Evolutionary conservation across 2,797 vertebrate genomes (phyloP).

Genomic region (Gouania willdenowi): DNA sequence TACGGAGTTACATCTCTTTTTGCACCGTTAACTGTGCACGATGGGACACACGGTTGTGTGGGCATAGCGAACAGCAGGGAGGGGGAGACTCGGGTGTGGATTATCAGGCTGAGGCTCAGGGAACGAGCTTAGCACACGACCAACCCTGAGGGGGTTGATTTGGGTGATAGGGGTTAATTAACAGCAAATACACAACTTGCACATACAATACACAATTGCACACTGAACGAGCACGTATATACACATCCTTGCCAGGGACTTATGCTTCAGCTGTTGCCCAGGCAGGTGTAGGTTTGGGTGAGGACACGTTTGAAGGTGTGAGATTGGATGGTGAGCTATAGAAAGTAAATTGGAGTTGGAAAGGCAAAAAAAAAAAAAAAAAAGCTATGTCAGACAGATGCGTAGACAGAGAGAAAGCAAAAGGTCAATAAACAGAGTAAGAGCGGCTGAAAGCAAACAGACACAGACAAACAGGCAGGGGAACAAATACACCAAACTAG

Average conservation of each 20-base stretch:
- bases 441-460: conserved; percentile 55
- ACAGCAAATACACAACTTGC: conserved; percentile 44
- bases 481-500: conserved; percentile 36
- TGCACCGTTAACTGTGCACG: conserved; percentile 26
- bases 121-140: conserved; percentile 47
- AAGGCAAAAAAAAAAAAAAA: conserved; percentile 26
- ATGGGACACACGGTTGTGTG: conserved; percentile 13
- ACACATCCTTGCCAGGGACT: conserved; percentile 12
- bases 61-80: too few species aligned
- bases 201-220: conserved; percentile 16
- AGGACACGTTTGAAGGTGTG: conserved; percentile 40
- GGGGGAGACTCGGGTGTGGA: conserved; percentile 63
- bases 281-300: conserved; percentile 22
- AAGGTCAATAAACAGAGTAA: conserved; percentile 64
- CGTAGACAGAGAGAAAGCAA: conserved; percentile 44
- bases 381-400: conserved; percentile 32
- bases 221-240: conserved; percentile 6
- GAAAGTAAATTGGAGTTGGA: conserved; percentile 50
- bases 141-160: conserved; percentile 42
- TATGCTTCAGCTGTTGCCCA: conserved; percentile 41
- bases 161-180: conserved; percentile 74
- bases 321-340: conserved; percentile 48
- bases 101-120: conserved; percentile 55
- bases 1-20: conserved; percentile 45
- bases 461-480: conserved; percentile 48